Conservation (phyloP, 2,797 vertebrate species). For the Catharus ustulatus region DNA sequence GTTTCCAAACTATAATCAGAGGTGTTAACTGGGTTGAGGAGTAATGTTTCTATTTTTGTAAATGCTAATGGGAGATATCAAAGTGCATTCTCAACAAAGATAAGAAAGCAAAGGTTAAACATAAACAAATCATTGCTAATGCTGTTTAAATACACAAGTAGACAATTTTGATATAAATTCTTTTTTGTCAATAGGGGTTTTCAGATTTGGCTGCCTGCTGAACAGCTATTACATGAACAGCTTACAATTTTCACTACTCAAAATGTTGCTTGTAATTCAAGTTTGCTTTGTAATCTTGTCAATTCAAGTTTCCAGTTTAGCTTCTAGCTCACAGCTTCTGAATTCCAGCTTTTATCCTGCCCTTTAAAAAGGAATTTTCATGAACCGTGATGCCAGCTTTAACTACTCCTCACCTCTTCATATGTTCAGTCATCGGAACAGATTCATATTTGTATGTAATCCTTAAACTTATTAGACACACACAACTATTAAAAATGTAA, state of each 20-base stretch:
- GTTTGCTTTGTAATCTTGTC: not conserved
- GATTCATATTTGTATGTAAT: not conserved
- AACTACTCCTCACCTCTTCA: not conserved
- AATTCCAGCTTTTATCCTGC: not conserved
- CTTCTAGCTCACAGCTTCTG: not conserved
- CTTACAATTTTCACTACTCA: not conserved
- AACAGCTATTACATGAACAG: not conserved
- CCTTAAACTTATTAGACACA: not conserved
- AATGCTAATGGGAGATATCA: not conserved
- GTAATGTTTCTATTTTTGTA: not conserved
- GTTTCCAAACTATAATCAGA: not conserved
- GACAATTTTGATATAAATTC: not conserved
- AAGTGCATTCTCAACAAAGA: not conserved
- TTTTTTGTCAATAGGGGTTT: not conserved
- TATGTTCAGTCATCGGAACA: not conserved
- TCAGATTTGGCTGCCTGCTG: not conserved
- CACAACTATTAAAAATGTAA: not conserved
- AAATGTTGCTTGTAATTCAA: not conserved
- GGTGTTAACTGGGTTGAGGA: not conserved
- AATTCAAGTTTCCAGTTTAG: conserved; percentile 4
- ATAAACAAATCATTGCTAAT: not conserved
- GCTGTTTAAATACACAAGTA: not conserved
- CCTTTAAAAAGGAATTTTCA: not conserved
- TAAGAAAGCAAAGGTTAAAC: not conserved
- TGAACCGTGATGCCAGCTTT: not conserved